Conservation (phyloP, 2,888 invertebrate species). For the Coenonympha arcania region DNA sequence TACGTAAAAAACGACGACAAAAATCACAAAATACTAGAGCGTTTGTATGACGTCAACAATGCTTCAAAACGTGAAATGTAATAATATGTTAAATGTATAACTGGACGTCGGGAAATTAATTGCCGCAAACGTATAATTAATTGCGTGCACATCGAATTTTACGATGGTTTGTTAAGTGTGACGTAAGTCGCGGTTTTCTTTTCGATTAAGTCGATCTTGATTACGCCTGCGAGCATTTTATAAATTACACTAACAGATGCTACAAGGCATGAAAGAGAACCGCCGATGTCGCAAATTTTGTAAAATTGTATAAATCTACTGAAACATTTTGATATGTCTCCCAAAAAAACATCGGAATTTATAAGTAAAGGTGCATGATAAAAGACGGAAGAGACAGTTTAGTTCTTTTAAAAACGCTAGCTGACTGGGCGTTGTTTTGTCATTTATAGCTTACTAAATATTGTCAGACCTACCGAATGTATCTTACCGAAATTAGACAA, state of each 20-base stretch:
- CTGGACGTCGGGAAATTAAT: slow-evolving; percentile 49
- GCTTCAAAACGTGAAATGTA: slow-evolving; percentile 35
- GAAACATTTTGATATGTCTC: not conserved
- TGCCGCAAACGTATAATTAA: slow-evolving; percentile 51
- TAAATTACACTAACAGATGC: slow-evolving; percentile 6
- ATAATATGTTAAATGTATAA: slow-evolving; percentile 39
- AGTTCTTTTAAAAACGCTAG: too few relatives aligned
- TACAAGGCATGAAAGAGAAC: not conserved
- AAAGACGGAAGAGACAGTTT: too few relatives aligned
- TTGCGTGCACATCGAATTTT: slow-evolving; percentile 43
- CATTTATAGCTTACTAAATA: too few relatives aligned
- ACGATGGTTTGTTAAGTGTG: slow-evolving; percentile 19
- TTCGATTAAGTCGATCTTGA: slow-evolving; percentile 13
- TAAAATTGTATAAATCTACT: not conserved
- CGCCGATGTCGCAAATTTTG: not conserved
- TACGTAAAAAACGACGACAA: slow-evolving; percentile 13
- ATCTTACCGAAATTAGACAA: not conserved
- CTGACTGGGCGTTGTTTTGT: too few relatives aligned
- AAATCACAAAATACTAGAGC: slow-evolving; percentile 34
- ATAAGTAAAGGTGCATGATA: too few relatives aligned
- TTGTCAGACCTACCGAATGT: too few relatives aligned
- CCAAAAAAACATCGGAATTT: too few relatives aligned
- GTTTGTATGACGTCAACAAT: slow-evolving; percentile 57
- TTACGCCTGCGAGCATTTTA: not conserved
- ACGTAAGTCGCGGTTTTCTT: slow-evolving; percentile 11